These are phyloP conservation scores for Pedionomus torquatus DNA, from an alignment of 2,113 vertebrate genomes.

Conservation along the genomic window DNA sequence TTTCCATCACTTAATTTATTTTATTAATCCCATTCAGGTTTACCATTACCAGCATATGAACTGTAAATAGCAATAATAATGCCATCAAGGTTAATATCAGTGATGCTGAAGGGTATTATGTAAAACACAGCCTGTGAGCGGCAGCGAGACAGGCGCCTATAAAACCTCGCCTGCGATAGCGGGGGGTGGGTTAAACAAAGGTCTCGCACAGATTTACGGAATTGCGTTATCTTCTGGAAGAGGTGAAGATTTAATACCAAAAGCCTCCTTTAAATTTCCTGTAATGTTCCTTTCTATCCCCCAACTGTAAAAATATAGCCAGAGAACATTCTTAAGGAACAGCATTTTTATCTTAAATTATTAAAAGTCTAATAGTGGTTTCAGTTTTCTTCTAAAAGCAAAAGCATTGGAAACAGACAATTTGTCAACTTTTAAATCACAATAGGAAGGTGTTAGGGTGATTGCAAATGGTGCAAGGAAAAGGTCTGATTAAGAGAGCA, in stretches of 20 bases:
- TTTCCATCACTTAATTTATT: constrained; percentile 74
- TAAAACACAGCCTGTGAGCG: constrained; percentile 56
- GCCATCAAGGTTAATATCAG: constrained; percentile 65
- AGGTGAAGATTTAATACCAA: constrained; percentile 61
- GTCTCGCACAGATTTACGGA: constrained; percentile 65
- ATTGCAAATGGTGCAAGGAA: neutral
- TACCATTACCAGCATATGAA: constrained; percentile 60
- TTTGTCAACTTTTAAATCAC: constrained; percentile 1
- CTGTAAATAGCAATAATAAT: constrained; percentile 72
- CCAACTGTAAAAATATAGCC: constrained; percentile 51
- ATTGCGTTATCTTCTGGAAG: constrained; percentile 59
- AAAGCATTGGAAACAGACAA: neutral
- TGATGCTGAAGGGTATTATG: constrained; percentile 67
- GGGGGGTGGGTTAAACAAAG: constrained; percentile 64
- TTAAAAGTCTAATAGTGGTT: constrained; percentile 40
- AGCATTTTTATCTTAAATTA: constrained; percentile 32
- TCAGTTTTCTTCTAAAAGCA: constrained; percentile 27
- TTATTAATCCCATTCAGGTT: constrained; percentile 71
- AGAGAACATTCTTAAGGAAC: constrained; percentile 12
- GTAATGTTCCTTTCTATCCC: constrained; percentile 58
- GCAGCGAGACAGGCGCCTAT: constrained; percentile 56
- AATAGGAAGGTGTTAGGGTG: neutral
- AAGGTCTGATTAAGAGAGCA: neutral
- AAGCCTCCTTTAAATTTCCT: constrained; percentile 63
- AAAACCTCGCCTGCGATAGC: constrained; percentile 26